A percentile compares a stretch with the other conserved stretches of the same genome.
Conservation (phyloP, 1,140 invertebrate species). For the Campodea augens region DNA sequence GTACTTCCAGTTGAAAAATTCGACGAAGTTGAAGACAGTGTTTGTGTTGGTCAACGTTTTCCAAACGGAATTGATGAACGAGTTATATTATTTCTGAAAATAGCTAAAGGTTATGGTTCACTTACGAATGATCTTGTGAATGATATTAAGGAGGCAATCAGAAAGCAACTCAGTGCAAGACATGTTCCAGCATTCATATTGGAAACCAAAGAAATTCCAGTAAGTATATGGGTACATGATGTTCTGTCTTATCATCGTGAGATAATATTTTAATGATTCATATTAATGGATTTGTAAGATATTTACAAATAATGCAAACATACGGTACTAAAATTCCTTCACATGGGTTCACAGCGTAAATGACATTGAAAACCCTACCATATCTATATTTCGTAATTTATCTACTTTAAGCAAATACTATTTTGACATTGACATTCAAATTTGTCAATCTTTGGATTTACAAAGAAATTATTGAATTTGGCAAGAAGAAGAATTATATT, state of each 20-base stretch:
- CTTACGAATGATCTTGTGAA: slow-evolving; percentile 24
- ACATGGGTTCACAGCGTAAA: no score
- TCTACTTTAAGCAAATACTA: no score
- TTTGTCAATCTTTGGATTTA: no score
- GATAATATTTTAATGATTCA: no score
- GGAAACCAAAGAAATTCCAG: slow-evolving; percentile 30
- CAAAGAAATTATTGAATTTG: no score
- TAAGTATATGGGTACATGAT: slow-evolving; percentile 6
- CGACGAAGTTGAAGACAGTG: slow-evolving; percentile 30
- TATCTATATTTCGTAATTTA: no score
- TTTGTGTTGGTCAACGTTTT: slow-evolving; percentile 30
- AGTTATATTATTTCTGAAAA: slow-evolving; percentile 34
- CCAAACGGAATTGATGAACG: slow-evolving; percentile 25
- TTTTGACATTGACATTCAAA: no score
- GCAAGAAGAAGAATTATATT: no score
- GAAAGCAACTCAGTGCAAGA: slow-evolving; percentile 27
- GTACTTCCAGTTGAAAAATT: slow-evolving; percentile 28
- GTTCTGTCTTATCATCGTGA: slow-evolving; percentile 1
- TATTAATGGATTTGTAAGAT: no score
- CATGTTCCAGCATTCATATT: slow-evolving; percentile 33
- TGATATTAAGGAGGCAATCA: slow-evolving; percentile 24
- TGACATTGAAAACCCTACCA: no score
- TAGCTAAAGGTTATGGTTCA: slow-evolving; percentile 20
- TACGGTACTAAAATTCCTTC: no score
- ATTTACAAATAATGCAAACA: no score